phyloP scores from a whole-genome alignment of 2,797 vertebrate species.

The Australoheros facetus region DNA sequence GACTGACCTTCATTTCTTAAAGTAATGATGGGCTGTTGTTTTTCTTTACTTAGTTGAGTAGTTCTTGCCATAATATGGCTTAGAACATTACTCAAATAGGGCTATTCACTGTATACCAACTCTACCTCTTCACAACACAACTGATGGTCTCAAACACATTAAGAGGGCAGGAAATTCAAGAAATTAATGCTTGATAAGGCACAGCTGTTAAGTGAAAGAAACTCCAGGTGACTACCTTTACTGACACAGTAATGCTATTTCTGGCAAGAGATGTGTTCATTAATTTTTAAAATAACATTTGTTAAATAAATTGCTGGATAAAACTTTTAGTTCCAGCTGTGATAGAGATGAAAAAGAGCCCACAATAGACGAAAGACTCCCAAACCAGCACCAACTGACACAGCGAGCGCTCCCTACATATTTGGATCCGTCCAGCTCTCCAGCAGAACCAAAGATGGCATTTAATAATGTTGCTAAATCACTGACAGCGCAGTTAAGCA shows the following conservation, averaged over 20 bases:
- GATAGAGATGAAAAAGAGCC: slow-evolving; percentile 23
- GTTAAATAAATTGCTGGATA: background rate
- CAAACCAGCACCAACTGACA: slow-evolving; percentile 16
- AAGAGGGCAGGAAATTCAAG: no score
- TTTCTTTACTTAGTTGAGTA: no score
- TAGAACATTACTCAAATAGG: no score
- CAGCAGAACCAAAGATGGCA: slow-evolving; percentile 27
- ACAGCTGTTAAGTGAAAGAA: no score
- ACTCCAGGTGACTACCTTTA: background rate
- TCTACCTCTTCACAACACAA: no score
- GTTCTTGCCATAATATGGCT: no score
- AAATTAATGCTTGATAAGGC: no score
- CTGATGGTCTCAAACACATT: no score
- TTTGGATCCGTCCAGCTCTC: slow-evolving; percentile 6
- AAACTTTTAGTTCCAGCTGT: slow-evolving; percentile 17
- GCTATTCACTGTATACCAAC: no score
- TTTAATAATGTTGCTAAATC: slow-evolving; percentile 20
- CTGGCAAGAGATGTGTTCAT: background rate
- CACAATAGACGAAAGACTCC: slow-evolving; percentile 8
- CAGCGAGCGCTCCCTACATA: slow-evolving; percentile 24
- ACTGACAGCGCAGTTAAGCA: slow-evolving; percentile 5
- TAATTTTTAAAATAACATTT: background rate
- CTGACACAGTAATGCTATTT: background rate
- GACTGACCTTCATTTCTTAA: no score
- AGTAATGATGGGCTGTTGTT: no score